Evolutionary conservation across 1,140 invertebrate genomes (phyloP), one percentile per base, ranked within the genome.

Genomic region (Lepidurus couesii): DNA sequence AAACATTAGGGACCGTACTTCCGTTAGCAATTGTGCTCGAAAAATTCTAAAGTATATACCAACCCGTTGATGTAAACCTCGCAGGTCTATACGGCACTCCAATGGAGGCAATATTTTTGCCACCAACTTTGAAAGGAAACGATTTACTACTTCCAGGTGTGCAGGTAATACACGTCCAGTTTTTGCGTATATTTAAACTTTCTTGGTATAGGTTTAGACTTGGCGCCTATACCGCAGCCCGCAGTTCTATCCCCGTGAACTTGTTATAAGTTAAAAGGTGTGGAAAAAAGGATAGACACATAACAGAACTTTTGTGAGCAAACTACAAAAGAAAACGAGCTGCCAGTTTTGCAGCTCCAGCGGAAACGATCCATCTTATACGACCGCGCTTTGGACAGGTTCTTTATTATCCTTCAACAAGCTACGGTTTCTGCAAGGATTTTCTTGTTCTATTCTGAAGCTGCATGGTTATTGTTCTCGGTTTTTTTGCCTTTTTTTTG

Each of bases 391-490:
- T 65, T 65, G 21, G 53, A 65, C 53, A 65, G 53, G 53, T 65
- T 65, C 53, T 65, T 65, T 65, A 65, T 65, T 65, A 65, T 21
- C 53, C 53, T 65, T 65, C 53, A 65, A 65, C 53, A 65, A 65
- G 53, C 53, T 65, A 65, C 53, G 53, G 16, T 65, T 65, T 65
- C 53, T 21, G 8, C 53, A 65, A 16, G 21, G 53, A 65, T 65
- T 65, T 65, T 65, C 53, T 21, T 65, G 53, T 65, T 65, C 53
- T 65, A 65, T 65, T 65, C 21, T 9, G 9, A 65, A 65, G 21
- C 16, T 65, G 53, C 16, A 21, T 7, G 53, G 21, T 65, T 13
- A 65, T 65, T 65, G 53, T 65, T 65, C 13, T 21, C 16, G 21
- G n/a, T 65, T 65, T 65, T 9, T 65, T 13, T 65, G 16, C 53